Percentiles rank a stretch among this genome's conserved stretches.
phyloP scores from a whole-genome alignment of 2,113 vertebrate species.

The Oplegnathus fasciatus region DNA sequence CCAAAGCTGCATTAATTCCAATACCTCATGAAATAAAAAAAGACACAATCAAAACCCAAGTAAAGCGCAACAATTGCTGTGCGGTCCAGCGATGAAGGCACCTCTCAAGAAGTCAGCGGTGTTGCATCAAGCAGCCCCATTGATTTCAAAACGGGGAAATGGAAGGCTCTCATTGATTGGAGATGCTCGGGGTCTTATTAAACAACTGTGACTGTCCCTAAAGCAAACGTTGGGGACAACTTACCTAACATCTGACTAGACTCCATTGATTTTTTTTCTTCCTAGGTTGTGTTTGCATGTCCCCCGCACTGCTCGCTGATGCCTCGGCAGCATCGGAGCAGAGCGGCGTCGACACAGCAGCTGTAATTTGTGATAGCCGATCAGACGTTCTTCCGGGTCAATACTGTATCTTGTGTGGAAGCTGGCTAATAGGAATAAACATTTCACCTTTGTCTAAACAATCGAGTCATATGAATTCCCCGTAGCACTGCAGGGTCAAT shows the following conservation, averaged over 20 bases:
- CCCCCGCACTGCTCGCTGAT: constrained; percentile 56
- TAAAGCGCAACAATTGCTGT: constrained; percentile 39
- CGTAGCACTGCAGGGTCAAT: constrained; percentile 69
- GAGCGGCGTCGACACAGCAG: constrained; percentile 54
- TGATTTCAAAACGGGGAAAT: constrained; percentile 78
- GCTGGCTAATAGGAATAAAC: constrained; percentile 84
- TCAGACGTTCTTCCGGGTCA: constrained; percentile 74
- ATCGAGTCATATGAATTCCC: constrained; percentile 80
- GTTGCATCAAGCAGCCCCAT: constrained; percentile 79
- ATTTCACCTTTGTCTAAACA: constrained; percentile 85
- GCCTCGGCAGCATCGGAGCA: constrained; percentile 41
- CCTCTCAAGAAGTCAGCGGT: constrained; percentile 72
- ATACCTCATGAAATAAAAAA: not conserved
- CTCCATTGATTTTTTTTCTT: constrained; percentile 80
- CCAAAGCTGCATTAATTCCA: not conserved
- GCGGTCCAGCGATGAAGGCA: constrained; percentile 50
- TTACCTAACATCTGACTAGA: constrained; percentile 82
- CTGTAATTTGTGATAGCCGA: constrained; percentile 82
- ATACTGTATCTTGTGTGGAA: constrained; percentile 77
- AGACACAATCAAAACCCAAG: constrained; percentile 40
- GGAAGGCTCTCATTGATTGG: constrained; percentile 83
- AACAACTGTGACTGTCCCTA: constrained; percentile 81
- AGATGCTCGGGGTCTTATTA: constrained; percentile 84
- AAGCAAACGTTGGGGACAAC: constrained; percentile 77
- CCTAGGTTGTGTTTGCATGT: constrained; percentile 78